phyloP scores from a whole-genome alignment of 2,888 invertebrate genomes.

The Spatulosminthurus flaviceps region DNA sequence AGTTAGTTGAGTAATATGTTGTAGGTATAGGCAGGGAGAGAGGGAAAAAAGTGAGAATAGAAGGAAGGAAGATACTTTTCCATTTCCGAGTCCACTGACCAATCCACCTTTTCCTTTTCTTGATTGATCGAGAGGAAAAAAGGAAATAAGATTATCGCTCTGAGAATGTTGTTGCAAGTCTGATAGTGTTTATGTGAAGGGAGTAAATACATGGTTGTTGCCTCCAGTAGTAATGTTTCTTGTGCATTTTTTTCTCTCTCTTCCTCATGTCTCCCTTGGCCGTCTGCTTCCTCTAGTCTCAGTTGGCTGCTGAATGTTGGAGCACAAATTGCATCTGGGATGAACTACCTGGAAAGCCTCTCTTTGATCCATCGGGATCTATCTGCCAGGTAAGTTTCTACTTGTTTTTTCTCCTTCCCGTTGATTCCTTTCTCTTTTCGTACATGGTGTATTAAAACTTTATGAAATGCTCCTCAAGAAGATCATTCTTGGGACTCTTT shows the following conservation, averaged over 20 bases:
- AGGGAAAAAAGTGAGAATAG: background rate
- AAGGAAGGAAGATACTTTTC: constrained; percentile 26
- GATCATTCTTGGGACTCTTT: background rate
- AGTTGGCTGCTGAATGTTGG: constrained; percentile 62
- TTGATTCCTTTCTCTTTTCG: constrained; percentile 9
- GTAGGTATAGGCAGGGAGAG: background rate
- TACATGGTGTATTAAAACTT: constrained; percentile 28
- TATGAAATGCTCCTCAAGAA: constrained; percentile 19
- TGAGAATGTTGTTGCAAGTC: constrained; percentile 33
- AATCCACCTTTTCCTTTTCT: constrained; percentile 34
- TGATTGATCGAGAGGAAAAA: constrained; percentile 49
- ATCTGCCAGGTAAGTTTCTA: constrained; percentile 63
- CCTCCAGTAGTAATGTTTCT: constrained; percentile 10
- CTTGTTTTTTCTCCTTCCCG: background rate
- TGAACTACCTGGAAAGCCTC: constrained; percentile 64
- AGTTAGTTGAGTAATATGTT: background rate
- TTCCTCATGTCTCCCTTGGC: constrained; percentile 5
- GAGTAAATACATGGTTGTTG: constrained; percentile 25
- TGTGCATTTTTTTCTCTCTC: background rate
- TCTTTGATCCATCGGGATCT: constrained; percentile 63
- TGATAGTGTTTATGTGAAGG: background rate
- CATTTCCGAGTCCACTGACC: constrained; percentile 30
- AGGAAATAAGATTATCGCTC: constrained; percentile 47
- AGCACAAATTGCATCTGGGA: constrained; percentile 63
- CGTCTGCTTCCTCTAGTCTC: constrained; percentile 51